A percentile compares a stretch with the other conserved stretches of the same genome.
phyloP scores from a whole-genome alignment of 2,888 invertebrate genomes.

The Heliconius sara region DNA sequence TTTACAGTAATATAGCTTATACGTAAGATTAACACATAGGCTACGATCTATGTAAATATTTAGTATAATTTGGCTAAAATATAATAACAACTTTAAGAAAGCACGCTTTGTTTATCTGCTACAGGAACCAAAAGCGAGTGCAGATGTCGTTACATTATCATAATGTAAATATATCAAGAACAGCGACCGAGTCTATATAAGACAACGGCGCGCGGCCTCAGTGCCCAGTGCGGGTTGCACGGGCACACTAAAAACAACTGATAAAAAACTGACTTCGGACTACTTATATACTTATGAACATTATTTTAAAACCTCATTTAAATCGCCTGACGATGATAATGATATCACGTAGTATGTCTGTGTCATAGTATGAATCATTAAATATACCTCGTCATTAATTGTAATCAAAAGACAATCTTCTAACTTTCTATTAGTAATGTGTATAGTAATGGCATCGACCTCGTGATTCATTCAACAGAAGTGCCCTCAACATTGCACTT shows the following conservation, averaged over 20 bases:
- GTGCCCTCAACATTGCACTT: constrained; percentile 48
- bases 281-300: not conserved
- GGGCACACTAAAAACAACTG: constrained; percentile 70
- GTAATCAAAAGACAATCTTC: not conserved
- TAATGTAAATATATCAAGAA: constrained; percentile 49
- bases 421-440: constrained; percentile 13
- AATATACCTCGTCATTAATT: not conserved
- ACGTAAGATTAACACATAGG: too few species aligned
- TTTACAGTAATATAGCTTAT: too few species aligned
- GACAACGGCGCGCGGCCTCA: constrained; percentile 44
- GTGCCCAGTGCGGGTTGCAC: constrained; percentile 80
- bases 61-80: too few species aligned
- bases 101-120: constrained; percentile 40
- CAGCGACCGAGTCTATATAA: constrained; percentile 69
- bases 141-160: constrained; percentile 52
- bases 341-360: not conserved
- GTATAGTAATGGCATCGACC: constrained; percentile 23
- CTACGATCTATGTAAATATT: too few species aligned
- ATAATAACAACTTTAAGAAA: not conserved
- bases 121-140: constrained; percentile 52
- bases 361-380: constrained; percentile 13
- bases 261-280: constrained; percentile 32
- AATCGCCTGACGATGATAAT: not conserved
- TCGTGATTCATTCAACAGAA: constrained; percentile 48
- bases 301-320: not conserved